Conservation (phyloP, 2,888 invertebrate genomes). For the Thelaira solivaga region DNA sequence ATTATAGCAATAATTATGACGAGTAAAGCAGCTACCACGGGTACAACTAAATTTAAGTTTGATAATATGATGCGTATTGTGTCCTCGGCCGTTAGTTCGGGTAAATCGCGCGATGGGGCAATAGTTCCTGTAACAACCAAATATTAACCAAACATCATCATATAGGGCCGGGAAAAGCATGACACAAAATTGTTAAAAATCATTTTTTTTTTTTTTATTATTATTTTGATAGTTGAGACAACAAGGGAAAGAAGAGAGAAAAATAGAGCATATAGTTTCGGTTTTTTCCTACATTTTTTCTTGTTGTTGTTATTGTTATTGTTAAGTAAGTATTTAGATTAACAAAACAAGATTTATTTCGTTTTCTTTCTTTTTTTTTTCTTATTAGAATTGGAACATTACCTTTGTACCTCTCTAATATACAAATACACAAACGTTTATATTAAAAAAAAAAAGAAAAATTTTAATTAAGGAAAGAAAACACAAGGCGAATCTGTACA, state of each 20-base stretch:
- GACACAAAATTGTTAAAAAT: conserved; percentile 15
- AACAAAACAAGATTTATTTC: conserved; percentile 61
- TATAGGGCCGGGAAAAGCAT: conserved; percentile 55
- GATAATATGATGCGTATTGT: conserved; percentile 92
- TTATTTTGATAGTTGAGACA: no score
- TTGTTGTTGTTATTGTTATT: neutral
- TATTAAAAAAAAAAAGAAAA: conserved; percentile 20
- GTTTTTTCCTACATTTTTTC: conserved; percentile 31
- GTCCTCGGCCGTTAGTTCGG: conserved; percentile 86
- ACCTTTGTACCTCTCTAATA: conserved; percentile 69
- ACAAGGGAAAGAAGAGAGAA: conserved; percentile 25
- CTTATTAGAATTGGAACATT: conserved; percentile 63
- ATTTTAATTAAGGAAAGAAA: neutral
- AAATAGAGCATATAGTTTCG: conserved; percentile 43
- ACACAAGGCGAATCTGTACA: no score
- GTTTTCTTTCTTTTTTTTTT: conserved; percentile 51
- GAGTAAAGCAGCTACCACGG: conserved; percentile 92
- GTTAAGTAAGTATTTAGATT: no score
- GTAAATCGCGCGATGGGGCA: conserved; percentile 92
- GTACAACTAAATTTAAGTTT: conserved; percentile 95
- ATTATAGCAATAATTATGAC: conserved; percentile 95
- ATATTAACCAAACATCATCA: conserved; percentile 64
- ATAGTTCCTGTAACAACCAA: conserved; percentile 92
- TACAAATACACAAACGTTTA: conserved; percentile 71
- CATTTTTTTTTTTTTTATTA: no score